phyloP scores from a whole-genome alignment of 2,888 invertebrate species.

The Drosophila birchii region DNA sequence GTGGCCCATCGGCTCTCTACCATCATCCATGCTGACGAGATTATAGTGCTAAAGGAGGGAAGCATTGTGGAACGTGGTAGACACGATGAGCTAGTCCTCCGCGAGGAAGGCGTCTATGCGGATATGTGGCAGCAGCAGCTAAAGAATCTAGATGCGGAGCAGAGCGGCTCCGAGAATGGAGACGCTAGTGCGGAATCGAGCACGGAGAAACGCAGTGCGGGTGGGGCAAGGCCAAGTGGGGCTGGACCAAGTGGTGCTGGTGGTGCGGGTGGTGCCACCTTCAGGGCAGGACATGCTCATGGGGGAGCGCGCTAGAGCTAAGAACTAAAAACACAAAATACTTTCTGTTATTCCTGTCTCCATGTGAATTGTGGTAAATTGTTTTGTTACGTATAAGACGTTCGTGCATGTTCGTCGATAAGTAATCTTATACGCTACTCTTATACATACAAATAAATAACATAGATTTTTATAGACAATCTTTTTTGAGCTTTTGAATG shows the following conservation, averaged over 20 bases:
- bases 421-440: constrained; percentile 43
- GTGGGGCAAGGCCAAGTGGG: constrained; percentile 12
- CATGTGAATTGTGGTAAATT: constrained; percentile 62
- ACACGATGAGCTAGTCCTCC: constrained; percentile 89
- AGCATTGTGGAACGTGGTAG: constrained; percentile 95
- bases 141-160: constrained; percentile 81
- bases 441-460: constrained; percentile 54
- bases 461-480: constrained; percentile 42
- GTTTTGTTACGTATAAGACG: constrained; percentile 48
- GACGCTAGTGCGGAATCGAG: constrained; percentile 21
- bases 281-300: constrained; percentile 72
- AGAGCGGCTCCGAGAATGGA: constrained; percentile 38
- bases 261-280: constrained; percentile 27
- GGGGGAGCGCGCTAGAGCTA: constrained; percentile 58
- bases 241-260: constrained; percentile 22
- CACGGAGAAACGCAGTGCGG: constrained; percentile 15
- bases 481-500: constrained; percentile 5
- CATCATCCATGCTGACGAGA: constrained; percentile 97
- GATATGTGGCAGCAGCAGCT: constrained; percentile 97
- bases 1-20: constrained; percentile 98
- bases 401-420: constrained; percentile 52
- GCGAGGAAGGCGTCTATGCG: constrained; percentile 91
- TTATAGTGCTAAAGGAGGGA: constrained; percentile 96
- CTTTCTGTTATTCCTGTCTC: constrained; percentile 56
- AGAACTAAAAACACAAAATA: constrained; percentile 27